These are phyloP conservation scores for Eudyptes chrysolophus DNA, from an alignment of 2,113 vertebrate genomes.

Conservation along the genomic window DNA sequence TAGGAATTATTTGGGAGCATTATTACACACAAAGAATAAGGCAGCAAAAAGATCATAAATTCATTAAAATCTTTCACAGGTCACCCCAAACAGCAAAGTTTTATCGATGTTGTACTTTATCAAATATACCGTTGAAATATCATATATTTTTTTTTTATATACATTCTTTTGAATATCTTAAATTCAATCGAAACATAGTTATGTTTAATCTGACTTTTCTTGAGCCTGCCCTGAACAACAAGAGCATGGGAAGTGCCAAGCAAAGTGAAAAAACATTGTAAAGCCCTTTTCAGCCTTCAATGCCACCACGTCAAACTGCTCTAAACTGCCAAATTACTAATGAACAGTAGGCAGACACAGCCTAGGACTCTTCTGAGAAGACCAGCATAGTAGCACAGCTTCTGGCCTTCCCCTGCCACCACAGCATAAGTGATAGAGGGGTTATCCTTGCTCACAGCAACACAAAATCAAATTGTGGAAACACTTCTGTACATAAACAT, in stretches of 20 bases:
- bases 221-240: neutral
- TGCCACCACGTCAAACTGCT: neutral
- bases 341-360: neutral
- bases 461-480: neutral
- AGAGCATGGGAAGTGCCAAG: neutral
- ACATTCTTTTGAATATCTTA: neutral
- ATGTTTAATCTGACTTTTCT: neutral
- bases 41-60: neutral
- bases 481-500: neutral
- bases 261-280: neutral
- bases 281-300: neutral
- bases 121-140: neutral
- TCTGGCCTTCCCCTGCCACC: neutral
- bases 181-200: neutral
- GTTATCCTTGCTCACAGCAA: neutral
- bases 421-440: fast-evolving
- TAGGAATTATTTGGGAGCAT: neutral
- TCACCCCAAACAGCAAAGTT: neutral
- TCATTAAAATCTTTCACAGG: neutral
- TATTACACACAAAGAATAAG: neutral
- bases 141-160: neutral
- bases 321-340: neutral
- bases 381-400: neutral
- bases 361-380: neutral
- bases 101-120: neutral